phyloP scores from a whole-genome alignment of 1,140 invertebrate genomes.

The Lepidurus couesii region DNA sequence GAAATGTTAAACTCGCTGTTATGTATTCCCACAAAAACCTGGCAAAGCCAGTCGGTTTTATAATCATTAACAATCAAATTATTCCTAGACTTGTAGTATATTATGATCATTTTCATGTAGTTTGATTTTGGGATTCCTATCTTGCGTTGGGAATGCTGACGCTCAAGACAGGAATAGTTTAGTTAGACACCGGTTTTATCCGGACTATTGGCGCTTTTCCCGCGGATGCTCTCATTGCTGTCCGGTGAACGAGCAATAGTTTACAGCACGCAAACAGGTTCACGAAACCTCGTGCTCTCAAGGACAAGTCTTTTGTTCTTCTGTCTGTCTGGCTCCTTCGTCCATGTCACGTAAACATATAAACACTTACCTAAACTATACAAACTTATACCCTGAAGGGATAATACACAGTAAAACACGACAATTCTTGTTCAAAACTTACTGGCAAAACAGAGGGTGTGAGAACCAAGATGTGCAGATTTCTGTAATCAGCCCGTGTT shows the following conservation, averaged over 20 bases:
- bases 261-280: background rate
- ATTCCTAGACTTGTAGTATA: background rate
- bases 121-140: background rate
- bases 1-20: too few species aligned
- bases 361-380: background rate
- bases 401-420: background rate
- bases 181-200: background rate
- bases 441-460: background rate
- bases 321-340: background rate
- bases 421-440: background rate
- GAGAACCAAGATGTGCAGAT: background rate
- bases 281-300: background rate
- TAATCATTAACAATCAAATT: too few species aligned
- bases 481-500: background rate
- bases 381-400: background rate
- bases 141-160: background rate
- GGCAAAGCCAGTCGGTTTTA: too few species aligned
- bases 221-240: background rate
- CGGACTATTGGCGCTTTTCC: conserved; percentile 15
- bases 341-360: background rate
- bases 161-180: conserved; percentile 4
- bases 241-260: conserved; percentile 3
- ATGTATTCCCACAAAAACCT: too few species aligned
- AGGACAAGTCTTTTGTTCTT: background rate
- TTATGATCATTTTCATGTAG: background rate